Conservation (phyloP, 2,888 invertebrate species). For the Cephus pulcher region DNA sequence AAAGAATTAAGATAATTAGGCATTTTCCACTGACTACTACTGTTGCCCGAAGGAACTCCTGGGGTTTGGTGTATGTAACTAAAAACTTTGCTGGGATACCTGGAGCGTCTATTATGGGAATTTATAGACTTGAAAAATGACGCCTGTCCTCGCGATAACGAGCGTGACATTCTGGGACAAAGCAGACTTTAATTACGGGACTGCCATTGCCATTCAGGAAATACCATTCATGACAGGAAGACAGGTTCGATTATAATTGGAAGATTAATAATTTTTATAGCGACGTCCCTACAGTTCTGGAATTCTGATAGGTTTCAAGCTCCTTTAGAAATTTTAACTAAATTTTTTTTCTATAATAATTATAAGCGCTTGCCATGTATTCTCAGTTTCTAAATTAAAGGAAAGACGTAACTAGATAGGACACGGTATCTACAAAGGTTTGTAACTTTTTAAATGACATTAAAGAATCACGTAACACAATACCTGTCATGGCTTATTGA, state of each 20-base stretch:
- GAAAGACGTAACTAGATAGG: background rate
- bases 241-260: slow-evolving; percentile 1
- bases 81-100: background rate
- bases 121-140: slow-evolving; percentile 4
- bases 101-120: background rate
- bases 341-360: background rate
- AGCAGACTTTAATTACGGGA: slow-evolving; percentile 1
- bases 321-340: background rate
- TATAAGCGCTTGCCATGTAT: background rate
- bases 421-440: background rate
- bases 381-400: background rate
- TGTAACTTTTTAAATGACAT: background rate
- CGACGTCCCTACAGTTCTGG: background rate
- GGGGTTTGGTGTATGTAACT: background rate
- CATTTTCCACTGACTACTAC: slow-evolving; percentile 2
- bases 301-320: background rate
- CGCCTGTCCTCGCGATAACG: background rate
- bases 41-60: background rate
- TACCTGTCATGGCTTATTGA: background rate
- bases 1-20: slow-evolving; percentile 1
- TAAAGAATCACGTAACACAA: background rate
- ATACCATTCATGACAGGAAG: background rate
- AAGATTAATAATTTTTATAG: background rate
- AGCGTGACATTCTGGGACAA: background rate
- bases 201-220: background rate